phyloP scores from a whole-genome alignment of 2,888 invertebrate genomes.

The Gastracanthus pulcherrimus region DNA sequence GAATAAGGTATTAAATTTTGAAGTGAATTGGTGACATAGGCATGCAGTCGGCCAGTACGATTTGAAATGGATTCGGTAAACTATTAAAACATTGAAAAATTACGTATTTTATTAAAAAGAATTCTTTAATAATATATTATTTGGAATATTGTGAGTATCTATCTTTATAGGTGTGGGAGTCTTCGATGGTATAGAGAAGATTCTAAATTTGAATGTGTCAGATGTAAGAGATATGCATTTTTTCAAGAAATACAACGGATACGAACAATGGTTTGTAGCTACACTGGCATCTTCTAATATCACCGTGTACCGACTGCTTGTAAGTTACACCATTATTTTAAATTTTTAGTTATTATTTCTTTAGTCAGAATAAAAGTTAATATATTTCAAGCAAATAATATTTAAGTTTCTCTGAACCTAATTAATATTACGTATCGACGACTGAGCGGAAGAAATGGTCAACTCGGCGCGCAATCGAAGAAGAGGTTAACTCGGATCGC shows the following conservation, averaged over 20 bases:
- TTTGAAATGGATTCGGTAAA: too few relatives aligned
- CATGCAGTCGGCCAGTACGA: neutral
- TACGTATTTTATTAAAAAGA: neutral
- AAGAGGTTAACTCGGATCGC: too few relatives aligned
- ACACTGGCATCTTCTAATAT: constrained; percentile 3
- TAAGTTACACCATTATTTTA: constrained; percentile 7
- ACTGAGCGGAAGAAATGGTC: too few relatives aligned
- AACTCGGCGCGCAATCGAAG: too few relatives aligned
- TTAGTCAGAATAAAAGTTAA: too few relatives aligned
- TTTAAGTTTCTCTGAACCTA: too few relatives aligned
- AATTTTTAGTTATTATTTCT: too few relatives aligned
- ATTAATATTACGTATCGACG: too few relatives aligned
- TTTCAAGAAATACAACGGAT: constrained; percentile 14
- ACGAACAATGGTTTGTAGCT: constrained; percentile 21
- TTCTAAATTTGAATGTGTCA: neutral
- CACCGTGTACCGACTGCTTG: constrained; percentile 7
- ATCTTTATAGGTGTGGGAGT: constrained; percentile 22
- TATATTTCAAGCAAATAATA: too few relatives aligned
- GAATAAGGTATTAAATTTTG: too few relatives aligned
- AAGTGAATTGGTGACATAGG: too few relatives aligned
- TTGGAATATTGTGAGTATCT: neutral
- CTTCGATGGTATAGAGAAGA: constrained; percentile 32
- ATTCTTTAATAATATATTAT: neutral
- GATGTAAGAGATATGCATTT: constrained; percentile 24
- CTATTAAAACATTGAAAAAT: too few relatives aligned